Evolutionary conservation across 1,140 invertebrate genomes (phyloP).

Genomic region (Campoletis sonorensis): DNA sequence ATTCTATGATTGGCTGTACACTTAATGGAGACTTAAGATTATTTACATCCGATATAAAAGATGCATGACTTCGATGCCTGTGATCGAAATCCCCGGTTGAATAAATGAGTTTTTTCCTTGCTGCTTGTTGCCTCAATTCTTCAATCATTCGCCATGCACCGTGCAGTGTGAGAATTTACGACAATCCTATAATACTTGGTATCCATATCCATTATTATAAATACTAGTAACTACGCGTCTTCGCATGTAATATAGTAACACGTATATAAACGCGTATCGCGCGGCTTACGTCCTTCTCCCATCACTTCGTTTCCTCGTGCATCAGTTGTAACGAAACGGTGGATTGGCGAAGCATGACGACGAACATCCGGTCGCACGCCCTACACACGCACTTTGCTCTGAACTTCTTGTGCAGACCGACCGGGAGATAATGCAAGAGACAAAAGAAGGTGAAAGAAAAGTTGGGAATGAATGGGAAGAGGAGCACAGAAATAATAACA

Average conservation of each 20-base stretch:
- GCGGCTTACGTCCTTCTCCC: conserved; percentile 35
- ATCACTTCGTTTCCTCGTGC: conserved; percentile 31
- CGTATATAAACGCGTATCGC: conserved; percentile 50
- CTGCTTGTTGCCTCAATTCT: not conserved
- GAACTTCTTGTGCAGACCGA: conserved; percentile 38
- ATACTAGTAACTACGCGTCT: conserved; percentile 11
- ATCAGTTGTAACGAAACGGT: conserved; percentile 50
- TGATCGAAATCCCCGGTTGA: not conserved
- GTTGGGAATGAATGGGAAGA: conserved; percentile 34
- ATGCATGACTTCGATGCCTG: too few species aligned
- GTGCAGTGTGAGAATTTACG: not conserved
- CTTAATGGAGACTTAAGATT: too few species aligned
- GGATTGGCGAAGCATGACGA: conserved; percentile 68
- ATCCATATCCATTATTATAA: not conserved
- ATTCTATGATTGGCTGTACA: too few species aligned
- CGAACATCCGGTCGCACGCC: conserved; percentile 72
- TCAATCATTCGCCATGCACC: not conserved
- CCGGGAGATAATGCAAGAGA: conserved; percentile 48
- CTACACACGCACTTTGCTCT: conserved; percentile 54
- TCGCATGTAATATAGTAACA: not conserved
- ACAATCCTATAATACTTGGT: not conserved
- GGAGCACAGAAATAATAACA: not conserved
- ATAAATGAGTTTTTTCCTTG: not conserved
- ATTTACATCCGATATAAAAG: too few species aligned
- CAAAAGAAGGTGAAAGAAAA: conserved; percentile 41